phyloP scores from a whole-genome alignment of 2,797 vertebrate genomes.

The Pseudopleuronectes americanus region DNA sequence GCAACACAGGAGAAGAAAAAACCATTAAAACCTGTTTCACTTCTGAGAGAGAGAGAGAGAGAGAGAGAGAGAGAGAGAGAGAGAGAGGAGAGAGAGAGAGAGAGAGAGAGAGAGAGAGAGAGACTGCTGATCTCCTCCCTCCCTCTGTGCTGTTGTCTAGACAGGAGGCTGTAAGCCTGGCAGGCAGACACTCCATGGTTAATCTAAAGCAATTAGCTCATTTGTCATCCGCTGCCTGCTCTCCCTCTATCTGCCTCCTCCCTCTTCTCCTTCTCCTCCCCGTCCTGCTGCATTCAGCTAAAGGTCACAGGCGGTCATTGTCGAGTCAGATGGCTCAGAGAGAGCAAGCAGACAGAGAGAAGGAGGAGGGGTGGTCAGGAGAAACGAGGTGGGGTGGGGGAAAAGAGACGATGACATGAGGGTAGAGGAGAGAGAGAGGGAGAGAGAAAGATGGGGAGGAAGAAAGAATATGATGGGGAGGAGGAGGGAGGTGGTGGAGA shows the following conservation, averaged over 20 bases:
- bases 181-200: conserved; percentile 69
- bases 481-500: neutral
- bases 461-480: neutral
- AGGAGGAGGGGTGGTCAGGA: neutral
- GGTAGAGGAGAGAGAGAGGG: neutral
- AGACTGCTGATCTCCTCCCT: conserved; percentile 56
- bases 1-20: conserved; percentile 2
- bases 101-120: conserved; percentile 22
- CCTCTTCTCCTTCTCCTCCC: conserved; percentile 16
- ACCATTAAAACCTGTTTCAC: conserved; percentile 11
- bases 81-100: too few species aligned
- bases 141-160: conserved; percentile 68
- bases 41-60: conserved; percentile 7
- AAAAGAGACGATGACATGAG: neutral
- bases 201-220: conserved; percentile 78
- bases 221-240: conserved; percentile 72
- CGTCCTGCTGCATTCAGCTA: conserved; percentile 62
- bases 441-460: neutral
- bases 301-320: conserved; percentile 68
- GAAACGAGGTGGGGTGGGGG: neutral
- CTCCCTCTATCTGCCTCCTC: conserved; percentile 54
- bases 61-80: too few species aligned
- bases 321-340: conserved; percentile 66
- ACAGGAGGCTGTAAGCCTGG: conserved; percentile 62
- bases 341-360: conserved; percentile 38